A percentile compares a stretch with the other conserved stretches of the same genome.
Conservation (phyloP, 1,140 invertebrate species). For the Delia radicum region DNA sequence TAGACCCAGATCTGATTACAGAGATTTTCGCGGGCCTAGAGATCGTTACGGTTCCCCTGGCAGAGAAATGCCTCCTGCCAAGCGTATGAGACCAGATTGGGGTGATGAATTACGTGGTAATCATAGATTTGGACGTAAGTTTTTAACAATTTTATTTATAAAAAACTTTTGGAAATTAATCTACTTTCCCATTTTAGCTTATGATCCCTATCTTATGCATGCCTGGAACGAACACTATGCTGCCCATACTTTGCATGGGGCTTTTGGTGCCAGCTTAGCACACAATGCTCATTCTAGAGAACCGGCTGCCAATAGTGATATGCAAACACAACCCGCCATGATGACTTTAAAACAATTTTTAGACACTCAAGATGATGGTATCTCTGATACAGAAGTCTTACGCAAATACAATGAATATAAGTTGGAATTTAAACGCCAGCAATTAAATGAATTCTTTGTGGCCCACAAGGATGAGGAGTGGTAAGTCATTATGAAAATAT, state of each 20-base stretch:
- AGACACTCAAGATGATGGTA: slow-evolving; percentile 93
- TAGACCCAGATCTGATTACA: slow-evolving; percentile 66
- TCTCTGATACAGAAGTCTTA: slow-evolving; percentile 95
- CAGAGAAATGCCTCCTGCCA: slow-evolving; percentile 76
- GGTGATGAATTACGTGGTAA: slow-evolving; percentile 56
- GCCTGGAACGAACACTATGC: slow-evolving; percentile 54
- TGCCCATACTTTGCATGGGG: slow-evolving; percentile 53
- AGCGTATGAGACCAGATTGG: slow-evolving; percentile 79
- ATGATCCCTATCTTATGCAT: slow-evolving; percentile 51
- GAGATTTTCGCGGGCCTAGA: slow-evolving; percentile 66
- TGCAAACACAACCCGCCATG: slow-evolving; percentile 83
- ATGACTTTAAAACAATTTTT: slow-evolving; percentile 97
- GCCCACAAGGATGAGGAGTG: slow-evolving; percentile 99
- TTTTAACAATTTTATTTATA: background rate
- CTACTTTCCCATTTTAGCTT: slow-evolving; percentile 33
- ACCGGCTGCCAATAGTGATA: slow-evolving; percentile 31
- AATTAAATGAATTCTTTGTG: slow-evolving; percentile 98
- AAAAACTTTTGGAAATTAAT: background rate
- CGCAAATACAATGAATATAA: slow-evolving; percentile 99
- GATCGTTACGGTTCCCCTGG: slow-evolving; percentile 72
- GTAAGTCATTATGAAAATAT: slow-evolving; percentile 66
- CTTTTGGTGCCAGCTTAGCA: slow-evolving; percentile 45
- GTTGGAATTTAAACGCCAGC: slow-evolving; percentile 91
- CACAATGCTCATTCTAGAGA: slow-evolving; percentile 39
- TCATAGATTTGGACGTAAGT: slow-evolving; percentile 57